phyloP scores from a whole-genome alignment of 2,797 vertebrate genomes.

The Australoheros facetus region DNA sequence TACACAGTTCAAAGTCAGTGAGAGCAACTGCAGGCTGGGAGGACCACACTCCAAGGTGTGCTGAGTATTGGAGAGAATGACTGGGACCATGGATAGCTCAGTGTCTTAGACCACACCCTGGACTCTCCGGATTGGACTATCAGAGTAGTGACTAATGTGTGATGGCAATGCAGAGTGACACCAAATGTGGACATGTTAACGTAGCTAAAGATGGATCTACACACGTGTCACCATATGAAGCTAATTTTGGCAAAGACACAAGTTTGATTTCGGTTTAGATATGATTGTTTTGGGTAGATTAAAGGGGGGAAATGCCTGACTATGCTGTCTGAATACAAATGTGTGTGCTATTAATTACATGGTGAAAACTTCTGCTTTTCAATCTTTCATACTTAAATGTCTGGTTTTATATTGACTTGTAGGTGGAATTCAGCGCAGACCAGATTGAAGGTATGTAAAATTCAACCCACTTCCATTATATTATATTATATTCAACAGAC shows the following conservation, averaged over 20 bases:
- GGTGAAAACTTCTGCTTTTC: slow-evolving; percentile 10
- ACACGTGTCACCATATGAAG: slow-evolving; percentile 32
- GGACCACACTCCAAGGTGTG: neutral
- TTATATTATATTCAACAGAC: neutral
- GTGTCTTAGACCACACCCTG: slow-evolving; percentile 53
- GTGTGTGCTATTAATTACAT: neutral
- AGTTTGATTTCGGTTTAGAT: slow-evolving; percentile 31
- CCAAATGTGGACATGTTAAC: slow-evolving; percentile 82
- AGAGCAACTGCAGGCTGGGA: neutral
- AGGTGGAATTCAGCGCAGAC: slow-evolving; percentile 81
- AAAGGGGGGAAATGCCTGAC: neutral
- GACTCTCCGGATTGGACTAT: slow-evolving; percentile 52
- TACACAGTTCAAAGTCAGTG: neutral
- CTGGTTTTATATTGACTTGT: slow-evolving; percentile 60
- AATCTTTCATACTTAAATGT: slow-evolving; percentile 33
- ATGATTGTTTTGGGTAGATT: slow-evolving; percentile 35
- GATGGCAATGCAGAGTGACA: slow-evolving; percentile 45
- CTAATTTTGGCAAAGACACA: slow-evolving; percentile 69
- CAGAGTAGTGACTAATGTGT: slow-evolving; percentile 17
- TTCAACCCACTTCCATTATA: neutral
- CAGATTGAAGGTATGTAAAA: slow-evolving; percentile 80
- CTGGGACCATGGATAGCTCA: slow-evolving; percentile 76
- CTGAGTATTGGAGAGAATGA: slow-evolving; percentile 1
- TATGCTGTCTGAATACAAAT: neutral
- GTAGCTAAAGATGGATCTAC: slow-evolving; percentile 79